Conservation (phyloP, 2,888 invertebrate genomes). For the Lycophotia porphyrea region DNA sequence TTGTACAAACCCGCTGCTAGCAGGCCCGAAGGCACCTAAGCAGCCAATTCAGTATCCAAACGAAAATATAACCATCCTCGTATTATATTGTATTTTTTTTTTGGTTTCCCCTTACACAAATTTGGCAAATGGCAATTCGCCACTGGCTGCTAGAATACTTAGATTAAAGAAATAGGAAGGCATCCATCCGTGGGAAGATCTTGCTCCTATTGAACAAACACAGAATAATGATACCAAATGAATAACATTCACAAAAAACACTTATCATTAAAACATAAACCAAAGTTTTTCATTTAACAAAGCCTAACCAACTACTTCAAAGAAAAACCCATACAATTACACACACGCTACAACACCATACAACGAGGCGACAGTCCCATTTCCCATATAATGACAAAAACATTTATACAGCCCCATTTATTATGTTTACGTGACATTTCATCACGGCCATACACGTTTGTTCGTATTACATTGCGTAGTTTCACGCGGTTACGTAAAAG, state of each 20-base stretch:
- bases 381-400: conserved; percentile 4
- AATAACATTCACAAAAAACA: not conserved
- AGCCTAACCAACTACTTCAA: not conserved
- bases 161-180: not conserved
- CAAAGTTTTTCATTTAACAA: not conserved
- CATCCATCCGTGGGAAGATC: not conserved
- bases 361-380: conserved; percentile 9
- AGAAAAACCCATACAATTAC: not conserved
- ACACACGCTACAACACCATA: conserved; percentile 6
- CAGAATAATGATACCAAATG: not conserved
- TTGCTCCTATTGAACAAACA: not conserved
- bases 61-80: too few species aligned
- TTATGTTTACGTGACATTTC: conserved; percentile 55
- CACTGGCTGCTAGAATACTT: not conserved
- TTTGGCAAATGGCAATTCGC: too few species aligned
- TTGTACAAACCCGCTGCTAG: too few species aligned
- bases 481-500: conserved; percentile 17
- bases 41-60: too few species aligned
- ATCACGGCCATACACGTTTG: conserved; percentile 7
- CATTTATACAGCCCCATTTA: conserved; percentile 29
- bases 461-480: conserved; percentile 35
- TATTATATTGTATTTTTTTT: too few species aligned
- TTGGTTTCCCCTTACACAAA: too few species aligned
- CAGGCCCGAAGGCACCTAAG: too few species aligned
- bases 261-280: not conserved